phyloP scores from a whole-genome alignment of 2,888 invertebrate species.

The Cactoblastis cactorum region DNA sequence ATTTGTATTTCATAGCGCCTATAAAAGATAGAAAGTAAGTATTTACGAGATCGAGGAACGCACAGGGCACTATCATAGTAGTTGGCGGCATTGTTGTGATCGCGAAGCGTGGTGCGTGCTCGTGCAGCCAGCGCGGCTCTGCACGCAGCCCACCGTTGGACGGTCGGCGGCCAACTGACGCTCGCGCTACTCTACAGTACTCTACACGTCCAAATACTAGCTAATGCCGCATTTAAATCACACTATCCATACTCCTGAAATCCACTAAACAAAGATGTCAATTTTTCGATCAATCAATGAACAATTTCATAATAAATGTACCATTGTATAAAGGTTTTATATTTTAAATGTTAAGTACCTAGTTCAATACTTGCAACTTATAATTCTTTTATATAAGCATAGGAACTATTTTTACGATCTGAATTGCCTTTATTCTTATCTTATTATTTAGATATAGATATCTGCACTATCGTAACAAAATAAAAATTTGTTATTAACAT shows the following conservation, averaged over 20 bases:
- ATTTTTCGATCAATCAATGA: no score
- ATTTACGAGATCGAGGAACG: slow-evolving; percentile 47
- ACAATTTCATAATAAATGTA: not conserved
- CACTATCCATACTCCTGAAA: not conserved
- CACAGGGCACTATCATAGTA: slow-evolving; percentile 75
- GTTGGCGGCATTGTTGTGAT: slow-evolving; percentile 74
- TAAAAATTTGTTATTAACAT: no score
- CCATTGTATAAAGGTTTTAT: no score
- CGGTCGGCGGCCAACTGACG: slow-evolving; percentile 72
- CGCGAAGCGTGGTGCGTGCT: slow-evolving; percentile 35
- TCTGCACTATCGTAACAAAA: not conserved
- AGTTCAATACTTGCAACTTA: no score
- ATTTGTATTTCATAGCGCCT: slow-evolving; percentile 6
- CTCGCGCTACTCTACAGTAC: slow-evolving; percentile 46
- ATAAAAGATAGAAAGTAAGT: slow-evolving; percentile 20
- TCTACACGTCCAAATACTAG: slow-evolving; percentile 56
- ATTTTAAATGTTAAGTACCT: no score
- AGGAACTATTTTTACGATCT: no score
- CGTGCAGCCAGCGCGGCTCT: slow-evolving; percentile 45
- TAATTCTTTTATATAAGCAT: no score
- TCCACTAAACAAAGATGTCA: no score
- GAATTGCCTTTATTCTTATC: no score
- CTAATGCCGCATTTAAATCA: slow-evolving; percentile 72
- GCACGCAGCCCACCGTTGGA: slow-evolving; percentile 66
- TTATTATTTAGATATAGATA: no score